phyloP scores from a whole-genome alignment of 2,113 vertebrate genomes.

The Coryphaenoides rupestris region DNA sequence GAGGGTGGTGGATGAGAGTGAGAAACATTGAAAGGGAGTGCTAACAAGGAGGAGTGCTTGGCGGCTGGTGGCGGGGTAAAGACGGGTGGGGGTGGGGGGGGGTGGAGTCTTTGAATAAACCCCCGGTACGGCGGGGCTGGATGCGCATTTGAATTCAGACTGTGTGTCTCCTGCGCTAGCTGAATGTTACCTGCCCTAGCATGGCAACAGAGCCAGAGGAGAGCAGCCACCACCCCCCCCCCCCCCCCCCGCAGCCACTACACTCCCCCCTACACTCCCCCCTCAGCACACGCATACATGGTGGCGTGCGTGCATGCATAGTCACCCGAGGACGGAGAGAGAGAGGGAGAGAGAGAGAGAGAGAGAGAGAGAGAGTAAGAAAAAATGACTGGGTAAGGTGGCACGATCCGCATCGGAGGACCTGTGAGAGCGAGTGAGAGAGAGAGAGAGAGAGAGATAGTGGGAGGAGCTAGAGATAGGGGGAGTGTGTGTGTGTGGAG shows the following conservation, averaged over 20 bases:
- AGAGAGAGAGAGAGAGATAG: conserved; percentile 20
- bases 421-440: conserved; percentile 26
- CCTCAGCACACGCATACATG: conserved; percentile 2
- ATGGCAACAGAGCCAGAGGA: conserved; percentile 56
- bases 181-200: conserved; percentile 64
- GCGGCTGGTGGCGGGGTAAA: no score
- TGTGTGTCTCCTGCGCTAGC: conserved; percentile 69
- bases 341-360: conserved; percentile 42
- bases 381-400: background rate
- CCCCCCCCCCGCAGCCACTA: background rate
- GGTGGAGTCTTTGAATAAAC: conserved; percentile 46
- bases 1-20: conserved; percentile 28
- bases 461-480: conserved; percentile 1
- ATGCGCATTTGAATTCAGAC: conserved; percentile 72
- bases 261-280: conserved; percentile 31
- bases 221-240: conserved; percentile 43
- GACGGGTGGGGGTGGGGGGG: conserved; percentile 2
- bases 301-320: conserved; percentile 8
- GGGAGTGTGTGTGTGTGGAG: no score
- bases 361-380: conserved; percentile 10
- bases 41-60: background rate
- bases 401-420: background rate
- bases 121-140: conserved; percentile 47
- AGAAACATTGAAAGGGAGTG: conserved; percentile 6
- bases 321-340: conserved; percentile 34